Evolutionary conservation across 1,140 invertebrate genomes (phyloP).

Genomic region (Hyles euphorbiae): DNA sequence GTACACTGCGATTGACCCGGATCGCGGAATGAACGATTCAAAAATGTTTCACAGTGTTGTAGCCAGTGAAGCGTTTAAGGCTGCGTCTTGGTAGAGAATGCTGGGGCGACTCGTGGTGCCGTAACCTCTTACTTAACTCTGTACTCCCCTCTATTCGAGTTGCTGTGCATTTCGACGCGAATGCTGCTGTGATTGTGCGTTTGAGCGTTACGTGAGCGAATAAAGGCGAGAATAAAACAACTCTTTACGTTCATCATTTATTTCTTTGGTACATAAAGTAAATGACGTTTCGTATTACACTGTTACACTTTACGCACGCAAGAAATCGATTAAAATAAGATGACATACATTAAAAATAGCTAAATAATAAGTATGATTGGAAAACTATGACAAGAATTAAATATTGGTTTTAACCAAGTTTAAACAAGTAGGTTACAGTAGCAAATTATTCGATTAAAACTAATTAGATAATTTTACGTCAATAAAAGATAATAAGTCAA

Average conservation of each 20-base stretch:
- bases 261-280: slow-evolving; percentile 10
- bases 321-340: no score
- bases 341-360: no score
- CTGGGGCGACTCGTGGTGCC: slow-evolving; percentile 33
- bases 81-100: slow-evolving; percentile 50
- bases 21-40: slow-evolving; percentile 41
- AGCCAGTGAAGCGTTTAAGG: slow-evolving; percentile 33
- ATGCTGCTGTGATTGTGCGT: slow-evolving; percentile 16
- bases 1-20: slow-evolving; percentile 40
- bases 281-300: neutral
- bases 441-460: no score
- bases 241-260: slow-evolving; percentile 16
- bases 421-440: no score
- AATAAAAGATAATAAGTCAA: no score
- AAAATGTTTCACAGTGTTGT: slow-evolving; percentile 30
- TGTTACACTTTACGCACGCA: no score
- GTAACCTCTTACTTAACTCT: slow-evolving; percentile 69
- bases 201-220: slow-evolving; percentile 32
- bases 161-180: slow-evolving; percentile 6
- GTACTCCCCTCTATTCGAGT: slow-evolving; percentile 37
- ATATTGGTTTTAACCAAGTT: no score
- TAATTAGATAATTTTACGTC: no score
- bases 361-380: no score
- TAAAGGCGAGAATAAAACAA: slow-evolving; percentile 20
- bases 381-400: no score